Base-by-base conservation (phyloP, 92 coral and sea anemone species). In the Palythoa caribaeorum region DNA sequence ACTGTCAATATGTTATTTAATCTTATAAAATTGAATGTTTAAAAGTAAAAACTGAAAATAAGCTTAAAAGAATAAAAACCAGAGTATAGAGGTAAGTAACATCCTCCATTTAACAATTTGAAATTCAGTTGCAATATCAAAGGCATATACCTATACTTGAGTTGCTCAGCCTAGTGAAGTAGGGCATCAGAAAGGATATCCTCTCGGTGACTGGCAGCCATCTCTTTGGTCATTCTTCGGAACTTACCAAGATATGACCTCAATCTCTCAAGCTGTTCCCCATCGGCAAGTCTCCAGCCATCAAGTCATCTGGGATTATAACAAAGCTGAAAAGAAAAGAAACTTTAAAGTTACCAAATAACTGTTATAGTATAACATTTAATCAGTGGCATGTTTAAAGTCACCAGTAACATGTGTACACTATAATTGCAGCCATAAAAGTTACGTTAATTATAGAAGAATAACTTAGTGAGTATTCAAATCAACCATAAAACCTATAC, bases 201-300 rank as follows among this genome's bases (percentile, higher is more conserved):
- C 71, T 88, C 92, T 47, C 92, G 86, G 35, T 92, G 92, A 76
- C 90, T 77, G 86, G 92, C 78, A 39, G 94, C 75, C 94, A 92
- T 92, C 77, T 92, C 94, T 80, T 92, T 92, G 28, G 94, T 84
- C 94, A 92, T 92, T 62, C 71, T 92, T 37, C 86, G 74, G 79
- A 92, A 92, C 80, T 70, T 66, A 39, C 92, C 75, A 57, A 92
- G 92, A 85, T 88, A 92, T 60, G 94, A 92, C 94, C 94, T 84
- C 17, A 92, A 80, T 79, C 92, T 73, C 87, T 88, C 94, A 86
- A 91, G 50, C 40, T 88, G 68, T 84, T 91, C 92, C 20, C 94
- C 94, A 73, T 88, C 94, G 78, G 80, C 91, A 77, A 92, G 71
- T 35, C 94, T 92, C 94, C 91, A 92, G 48, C 94, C 93, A 48